Evolutionary conservation across 2,797 vertebrate genomes (phyloP).

Genomic region (Cossypha polioptera): DNA sequence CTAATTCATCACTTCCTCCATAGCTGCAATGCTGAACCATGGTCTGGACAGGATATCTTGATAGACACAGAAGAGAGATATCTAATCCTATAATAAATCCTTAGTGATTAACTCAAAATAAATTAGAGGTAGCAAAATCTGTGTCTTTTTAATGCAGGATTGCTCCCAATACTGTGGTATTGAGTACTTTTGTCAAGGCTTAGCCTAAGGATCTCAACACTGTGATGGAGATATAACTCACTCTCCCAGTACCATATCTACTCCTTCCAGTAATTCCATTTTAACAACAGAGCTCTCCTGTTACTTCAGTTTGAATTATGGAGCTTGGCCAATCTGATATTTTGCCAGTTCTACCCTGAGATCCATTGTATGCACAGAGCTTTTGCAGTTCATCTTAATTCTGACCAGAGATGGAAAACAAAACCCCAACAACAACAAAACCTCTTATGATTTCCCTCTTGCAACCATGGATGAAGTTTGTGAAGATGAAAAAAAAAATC

Average conservation of each 20-base stretch:
- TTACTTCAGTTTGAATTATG: background rate
- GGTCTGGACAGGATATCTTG: conserved; percentile 28
- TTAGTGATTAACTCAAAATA: background rate
- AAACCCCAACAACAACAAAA: background rate
- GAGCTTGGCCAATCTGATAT: background rate
- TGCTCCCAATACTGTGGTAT: background rate
- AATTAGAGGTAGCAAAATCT: background rate
- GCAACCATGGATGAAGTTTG: background rate
- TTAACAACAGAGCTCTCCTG: background rate
- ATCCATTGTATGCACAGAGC: background rate
- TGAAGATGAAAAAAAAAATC: background rate
- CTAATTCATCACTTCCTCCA: conserved; percentile 60
- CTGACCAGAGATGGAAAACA: background rate
- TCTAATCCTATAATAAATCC: conserved; percentile 27
- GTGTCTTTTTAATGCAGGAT: background rate
- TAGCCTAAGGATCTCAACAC: background rate
- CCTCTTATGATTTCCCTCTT: background rate
- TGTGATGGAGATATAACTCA: background rate
- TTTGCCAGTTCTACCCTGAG: background rate
- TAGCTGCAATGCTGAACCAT: background rate
- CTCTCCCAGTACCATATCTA: background rate
- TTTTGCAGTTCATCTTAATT: background rate
- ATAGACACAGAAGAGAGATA: conserved; percentile 49
- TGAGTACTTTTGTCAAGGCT: background rate
- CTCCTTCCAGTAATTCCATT: background rate